A percentile compares a stretch with the other conserved stretches of the same genome.
Conservation (phyloP, 1,140 invertebrate genomes). For the Harpegnathos saltator region DNA sequence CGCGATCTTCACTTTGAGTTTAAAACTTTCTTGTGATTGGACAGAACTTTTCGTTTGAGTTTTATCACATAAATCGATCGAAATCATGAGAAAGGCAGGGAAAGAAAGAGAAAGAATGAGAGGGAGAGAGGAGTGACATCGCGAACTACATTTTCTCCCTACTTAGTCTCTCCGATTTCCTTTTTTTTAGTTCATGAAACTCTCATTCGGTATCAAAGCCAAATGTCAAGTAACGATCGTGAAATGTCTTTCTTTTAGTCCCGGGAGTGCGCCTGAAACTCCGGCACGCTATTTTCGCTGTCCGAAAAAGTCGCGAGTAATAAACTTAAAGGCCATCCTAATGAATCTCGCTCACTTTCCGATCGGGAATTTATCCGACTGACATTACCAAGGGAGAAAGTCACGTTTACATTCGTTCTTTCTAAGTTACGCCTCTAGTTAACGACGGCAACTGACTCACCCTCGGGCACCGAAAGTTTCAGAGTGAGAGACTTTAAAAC, state of each 20-base stretch:
- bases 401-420: neutral
- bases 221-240: constrained; percentile 52
- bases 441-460: neutral
- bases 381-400: too few relatives aligned
- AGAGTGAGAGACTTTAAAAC: neutral
- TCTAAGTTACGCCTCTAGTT: neutral
- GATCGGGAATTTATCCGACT: neutral
- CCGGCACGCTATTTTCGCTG: constrained; percentile 36
- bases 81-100: neutral
- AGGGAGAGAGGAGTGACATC: neutral
- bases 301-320: constrained; percentile 52
- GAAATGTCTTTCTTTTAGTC: constrained; percentile 57
- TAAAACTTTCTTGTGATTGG: neutral
- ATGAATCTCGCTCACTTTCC: constrained; percentile 39
- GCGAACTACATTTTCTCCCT: constrained; percentile 22
- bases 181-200: constrained; percentile 20
- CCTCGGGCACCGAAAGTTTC: neutral
- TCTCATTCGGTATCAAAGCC: constrained; percentile 41
- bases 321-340: constrained; percentile 41
- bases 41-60: constrained; percentile 19
- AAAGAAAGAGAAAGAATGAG: too few relatives aligned
- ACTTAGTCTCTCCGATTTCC: constrained; percentile 28
- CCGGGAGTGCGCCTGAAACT: constrained; percentile 36
- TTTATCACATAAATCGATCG: constrained; percentile 5
- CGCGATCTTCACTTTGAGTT: neutral